These are phyloP conservation scores for Dolichallabes microphthalmus DNA, from an alignment of 2,113 vertebrate genomes.

Conservation along the genomic window DNA sequence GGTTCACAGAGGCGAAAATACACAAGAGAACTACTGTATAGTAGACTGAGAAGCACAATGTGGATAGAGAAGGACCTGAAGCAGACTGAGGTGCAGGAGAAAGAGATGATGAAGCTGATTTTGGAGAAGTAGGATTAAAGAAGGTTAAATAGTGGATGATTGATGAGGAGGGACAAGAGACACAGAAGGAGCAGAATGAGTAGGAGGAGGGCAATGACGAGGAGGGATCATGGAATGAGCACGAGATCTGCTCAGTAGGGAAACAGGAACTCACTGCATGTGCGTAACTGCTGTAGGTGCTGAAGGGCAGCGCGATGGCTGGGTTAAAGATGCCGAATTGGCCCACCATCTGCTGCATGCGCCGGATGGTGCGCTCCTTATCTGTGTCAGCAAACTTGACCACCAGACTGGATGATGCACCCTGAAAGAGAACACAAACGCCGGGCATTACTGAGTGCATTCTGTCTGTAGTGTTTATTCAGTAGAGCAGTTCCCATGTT, in stretches of 20 bases:
- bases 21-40: background rate
- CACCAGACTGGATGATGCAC: constrained; percentile 98
- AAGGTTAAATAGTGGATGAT: background rate
- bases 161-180: background rate
- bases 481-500: background rate
- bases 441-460: constrained; percentile 38
- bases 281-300: constrained; percentile 97
- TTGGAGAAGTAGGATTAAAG: background rate
- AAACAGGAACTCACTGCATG: constrained; percentile 87
- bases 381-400: constrained; percentile 99
- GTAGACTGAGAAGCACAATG: background rate
- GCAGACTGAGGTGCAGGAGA: background rate
- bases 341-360: constrained; percentile 99
- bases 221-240: constrained; percentile 4
- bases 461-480: background rate
- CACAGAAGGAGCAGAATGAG: background rate
- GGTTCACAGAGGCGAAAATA: background rate
- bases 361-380: constrained; percentile 94
- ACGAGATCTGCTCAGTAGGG: background rate
- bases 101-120: background rate
- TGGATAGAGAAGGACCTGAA: background rate
- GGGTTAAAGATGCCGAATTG: constrained; percentile 98
- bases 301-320: constrained; percentile 93
- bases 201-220: background rate
- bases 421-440: constrained; percentile 74